A percentile compares a stretch with the other conserved stretches of the same genome.
These are phyloP conservation scores for Nipponacmea schrenckii DNA, from an alignment of 2,888 invertebrate genomes.

Conservation along the genomic window DNA sequence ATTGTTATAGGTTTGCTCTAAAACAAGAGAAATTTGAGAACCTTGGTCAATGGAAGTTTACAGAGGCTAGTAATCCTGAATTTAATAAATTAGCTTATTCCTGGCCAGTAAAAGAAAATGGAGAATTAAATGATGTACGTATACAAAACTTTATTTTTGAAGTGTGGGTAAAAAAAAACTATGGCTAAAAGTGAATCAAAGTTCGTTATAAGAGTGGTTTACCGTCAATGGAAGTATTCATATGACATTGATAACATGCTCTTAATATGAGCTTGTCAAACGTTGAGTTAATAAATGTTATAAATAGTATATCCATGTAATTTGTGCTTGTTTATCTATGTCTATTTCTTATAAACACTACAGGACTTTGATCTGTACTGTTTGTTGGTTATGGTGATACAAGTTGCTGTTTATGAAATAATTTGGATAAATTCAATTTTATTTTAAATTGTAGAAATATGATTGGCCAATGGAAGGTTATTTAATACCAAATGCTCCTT, in stretches of 20 bases:
- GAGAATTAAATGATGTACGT: conserved; percentile 59
- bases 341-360: no score
- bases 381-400: no score
- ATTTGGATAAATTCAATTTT: not conserved
- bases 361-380: no score
- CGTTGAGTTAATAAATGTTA: no score
- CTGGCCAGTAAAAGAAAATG: conserved; percentile 65
- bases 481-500: conserved; percentile 65
- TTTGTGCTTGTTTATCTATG: no score
- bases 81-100: conserved; percentile 67
- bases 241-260: no score
- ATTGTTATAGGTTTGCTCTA: conserved; percentile 60
- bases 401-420: not conserved
- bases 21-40: conserved; percentile 67
- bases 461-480: conserved; percentile 69
- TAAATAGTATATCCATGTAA: no score
- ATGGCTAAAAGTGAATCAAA: no score
- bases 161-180: no score
- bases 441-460: conserved; percentile 54
- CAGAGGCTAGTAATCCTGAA: conserved; percentile 61
- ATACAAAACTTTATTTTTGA: not conserved
- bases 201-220: no score
- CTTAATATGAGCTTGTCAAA: no score
- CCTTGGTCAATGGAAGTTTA: conserved; percentile 67
- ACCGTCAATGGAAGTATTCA: no score